phyloP scores from a whole-genome alignment of 2,888 invertebrate genomes.

The Oscheius onirici region DNA sequence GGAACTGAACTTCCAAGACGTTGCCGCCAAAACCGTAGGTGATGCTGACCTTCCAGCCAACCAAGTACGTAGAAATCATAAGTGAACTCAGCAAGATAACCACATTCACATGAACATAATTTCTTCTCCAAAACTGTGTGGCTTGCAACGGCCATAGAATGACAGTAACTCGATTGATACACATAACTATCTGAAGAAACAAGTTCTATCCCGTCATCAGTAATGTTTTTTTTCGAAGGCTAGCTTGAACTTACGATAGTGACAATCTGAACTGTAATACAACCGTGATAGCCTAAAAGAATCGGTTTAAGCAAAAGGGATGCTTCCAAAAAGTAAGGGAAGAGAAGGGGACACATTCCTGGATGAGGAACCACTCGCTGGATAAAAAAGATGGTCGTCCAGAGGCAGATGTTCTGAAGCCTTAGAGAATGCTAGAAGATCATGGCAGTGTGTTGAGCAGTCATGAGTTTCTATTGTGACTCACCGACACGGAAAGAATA shows the following conservation, averaged over 20 bases:
- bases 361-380: background rate
- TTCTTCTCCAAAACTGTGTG: background rate
- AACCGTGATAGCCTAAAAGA: background rate
- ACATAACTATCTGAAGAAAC: background rate
- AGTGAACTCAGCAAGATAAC: background rate
- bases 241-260: background rate
- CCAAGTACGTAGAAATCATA: background rate
- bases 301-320: background rate
- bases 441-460: too few relatives aligned
- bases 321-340: background rate
- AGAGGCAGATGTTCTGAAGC: constrained; percentile 2
- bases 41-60: too few relatives aligned
- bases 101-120: background rate
- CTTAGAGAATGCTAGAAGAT: too few relatives aligned
- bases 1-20: too few relatives aligned
- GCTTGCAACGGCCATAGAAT: background rate
- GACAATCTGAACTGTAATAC: background rate
- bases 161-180: constrained; percentile 13
- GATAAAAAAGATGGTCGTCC: background rate
- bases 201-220: too few relatives aligned
- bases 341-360: background rate
- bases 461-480: background rate
- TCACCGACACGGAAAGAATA: constrained; percentile 4
- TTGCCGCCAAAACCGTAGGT: too few relatives aligned
- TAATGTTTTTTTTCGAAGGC: too few relatives aligned